A percentile compares a stretch with the other conserved stretches of the same genome.
Conservation (phyloP, 1,140 invertebrate species). For the Odontomachus brunneus region DNA sequence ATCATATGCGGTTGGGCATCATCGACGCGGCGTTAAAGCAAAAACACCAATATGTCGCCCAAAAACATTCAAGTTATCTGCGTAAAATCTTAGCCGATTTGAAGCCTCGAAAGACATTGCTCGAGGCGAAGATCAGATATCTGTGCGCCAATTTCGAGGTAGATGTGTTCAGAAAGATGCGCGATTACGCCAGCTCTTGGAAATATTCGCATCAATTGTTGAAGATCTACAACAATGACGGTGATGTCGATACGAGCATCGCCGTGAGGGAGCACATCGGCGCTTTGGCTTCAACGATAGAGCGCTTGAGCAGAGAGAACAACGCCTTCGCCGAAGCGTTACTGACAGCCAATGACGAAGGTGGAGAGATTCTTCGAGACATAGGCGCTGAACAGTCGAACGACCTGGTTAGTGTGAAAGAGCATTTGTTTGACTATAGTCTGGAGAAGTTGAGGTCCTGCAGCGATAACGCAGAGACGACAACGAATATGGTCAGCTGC, state of each 20-base stretch:
- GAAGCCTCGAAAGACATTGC: conserved; percentile 58
- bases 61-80: conserved; percentile 74
- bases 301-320: conserved; percentile 52
- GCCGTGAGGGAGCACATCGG: conserved; percentile 65
- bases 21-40: conserved; percentile 81
- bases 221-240: background rate
- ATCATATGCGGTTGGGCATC: conserved; percentile 74
- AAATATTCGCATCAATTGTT: conserved; percentile 62
- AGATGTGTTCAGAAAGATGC: conserved; percentile 42
- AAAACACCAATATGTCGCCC: conserved; percentile 81
- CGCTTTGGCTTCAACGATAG: conserved; percentile 61
- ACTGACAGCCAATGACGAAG: background rate
- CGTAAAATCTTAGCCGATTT: background rate
- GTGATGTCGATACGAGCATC: conserved; percentile 19
- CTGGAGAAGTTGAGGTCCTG: conserved; percentile 68
- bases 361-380: conserved; percentile 31
- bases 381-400: conserved; percentile 9
- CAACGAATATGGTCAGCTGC: background rate
- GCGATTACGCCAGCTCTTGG: conserved; percentile 71
- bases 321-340: conserved; percentile 47
- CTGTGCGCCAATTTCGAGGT: conserved; percentile 68
- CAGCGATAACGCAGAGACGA: conserved; percentile 31
- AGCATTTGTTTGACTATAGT: conserved; percentile 66
- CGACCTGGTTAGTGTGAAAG: conserved; percentile 19
- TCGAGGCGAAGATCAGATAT: conserved; percentile 65